These are phyloP conservation scores for Opisthograptis luteolata DNA, from an alignment of 2,888 invertebrate genomes.

Conservation along the genomic window DNA sequence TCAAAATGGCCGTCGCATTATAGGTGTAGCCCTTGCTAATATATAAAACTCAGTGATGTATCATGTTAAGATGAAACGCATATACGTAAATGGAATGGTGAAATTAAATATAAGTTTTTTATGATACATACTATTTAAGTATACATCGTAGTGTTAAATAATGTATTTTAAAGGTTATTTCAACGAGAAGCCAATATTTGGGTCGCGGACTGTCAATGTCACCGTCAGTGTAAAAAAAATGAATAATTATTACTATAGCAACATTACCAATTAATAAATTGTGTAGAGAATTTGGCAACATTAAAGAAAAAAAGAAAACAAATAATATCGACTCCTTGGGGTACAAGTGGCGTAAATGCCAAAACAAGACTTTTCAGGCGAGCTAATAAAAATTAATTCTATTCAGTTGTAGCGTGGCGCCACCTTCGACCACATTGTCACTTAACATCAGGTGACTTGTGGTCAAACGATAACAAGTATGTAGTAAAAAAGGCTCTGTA, in stretches of 20 bases:
- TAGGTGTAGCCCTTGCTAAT: conserved; percentile 4
- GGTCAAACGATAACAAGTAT: too few relatives aligned
- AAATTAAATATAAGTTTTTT: conserved; percentile 50
- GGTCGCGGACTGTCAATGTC: conserved; percentile 4
- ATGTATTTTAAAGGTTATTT: conserved; percentile 32
- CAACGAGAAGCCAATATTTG: conserved; percentile 20
- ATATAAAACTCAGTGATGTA: conserved; percentile 45
- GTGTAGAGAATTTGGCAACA: too few relatives aligned
- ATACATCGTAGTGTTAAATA: conserved; percentile 30
- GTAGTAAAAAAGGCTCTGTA: too few relatives aligned
- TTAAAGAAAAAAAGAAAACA: background rate
- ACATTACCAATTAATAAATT: background rate
- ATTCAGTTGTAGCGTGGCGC: too few relatives aligned
- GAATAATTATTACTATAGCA: background rate
- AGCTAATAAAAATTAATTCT: too few relatives aligned
- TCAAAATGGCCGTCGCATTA: too few relatives aligned
- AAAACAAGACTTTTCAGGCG: too few relatives aligned
- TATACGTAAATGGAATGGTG: conserved; percentile 77
- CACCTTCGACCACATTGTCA: too few relatives aligned
- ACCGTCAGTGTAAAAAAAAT: background rate
- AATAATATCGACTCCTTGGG: too few relatives aligned
- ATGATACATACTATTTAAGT: conserved; percentile 33
- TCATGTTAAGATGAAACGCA: conserved; percentile 73
- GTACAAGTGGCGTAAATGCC: too few relatives aligned
- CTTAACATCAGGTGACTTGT: too few relatives aligned